Base-by-base conservation (phyloP, 2,797 vertebrate genomes). In the Amazonetta brasiliensis region DNA sequence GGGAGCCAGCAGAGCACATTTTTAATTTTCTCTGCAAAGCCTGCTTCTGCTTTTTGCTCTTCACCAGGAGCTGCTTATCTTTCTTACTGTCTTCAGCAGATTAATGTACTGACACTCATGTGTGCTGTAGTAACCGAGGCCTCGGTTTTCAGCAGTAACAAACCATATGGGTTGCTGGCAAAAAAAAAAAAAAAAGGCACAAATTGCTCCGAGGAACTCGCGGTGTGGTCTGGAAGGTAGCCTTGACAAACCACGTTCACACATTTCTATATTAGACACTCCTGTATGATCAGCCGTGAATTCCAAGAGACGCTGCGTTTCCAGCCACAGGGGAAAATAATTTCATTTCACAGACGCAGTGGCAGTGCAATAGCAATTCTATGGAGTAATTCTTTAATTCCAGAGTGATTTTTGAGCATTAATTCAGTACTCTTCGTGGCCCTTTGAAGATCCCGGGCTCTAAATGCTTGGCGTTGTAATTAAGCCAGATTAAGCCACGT, bases 11-110 rank as follows among this genome's bases (percentile, higher is more conserved):
- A 54, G 74, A 81, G 56, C 44, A 63, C 31, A 30, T 63, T 74
- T 84, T 94, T 59, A 20, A 63, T 94, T 94, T 92, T 67, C 56
- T 73, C 90, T 82, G 63, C 59, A 48, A 76, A 82, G 52, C 66
- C 77, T 79, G 6, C 20, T 94, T 80, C 84, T 56, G 11, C 17
- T 48, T 54, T 73, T 66, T 72, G 60, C 66, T 89, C 35, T 68
- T 89, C 56, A 21, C 12, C 68, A 17, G 2, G 63, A 74, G 44
- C 72, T 60, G 9, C 41, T 1, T 60, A 5, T 74, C 33, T 50
- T 48, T n/a, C 31, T 31, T 33, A 21, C 62, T 58, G 44, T 67
- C 72, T 87, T 83, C 74, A 73, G 56, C 72, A 68, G 52, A 75
- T 75, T 91, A 43, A 54, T 20, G 25, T 31, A 13, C 33, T 37